Base-by-base conservation (phyloP, 2,888 invertebrate species). In the Acanthosoma haemorrhoidale region DNA sequence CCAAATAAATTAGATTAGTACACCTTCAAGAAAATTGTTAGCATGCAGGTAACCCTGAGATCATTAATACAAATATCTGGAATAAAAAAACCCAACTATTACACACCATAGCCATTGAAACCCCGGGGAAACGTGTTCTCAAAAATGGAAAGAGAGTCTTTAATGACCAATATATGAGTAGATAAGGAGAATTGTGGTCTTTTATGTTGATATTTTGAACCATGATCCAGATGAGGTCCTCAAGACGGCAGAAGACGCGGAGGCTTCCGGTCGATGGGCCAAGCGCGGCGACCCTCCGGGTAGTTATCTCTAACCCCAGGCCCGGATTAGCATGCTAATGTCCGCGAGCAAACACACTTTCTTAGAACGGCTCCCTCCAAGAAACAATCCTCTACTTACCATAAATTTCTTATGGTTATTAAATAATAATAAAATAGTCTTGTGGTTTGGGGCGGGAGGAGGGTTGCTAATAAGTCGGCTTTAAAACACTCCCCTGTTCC, bases 391-490 rank as follows among this genome's bases (percentile, higher is more conserved):
- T 51, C 51, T 64, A 64, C 64, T 64, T 64, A 64, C 39, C 64
- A 64, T 64, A 64, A 64, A 64, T 64, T 64, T 64, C 64, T 64
- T 64, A 64, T 64, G 64, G 64, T 64, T 64, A 64, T 64, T 64
- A 64, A 64, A 64, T 64, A 64, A 64, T 64, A 64, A 64, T 64
- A 64, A 64, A 64, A 39, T 36, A 29, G 18, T 6, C 21, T 8
- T 8, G 25, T 18, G 57, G 57, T 18, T 15, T 5, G 57, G 57
- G 21, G 25, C 4, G 57, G 11, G 61, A 2, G 11, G 32, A 13
- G 61, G 16, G 59, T 21, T 13, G 15, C 16, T 29, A 34, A 18
- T 31, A 59, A 31, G 16, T 13, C 59, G 15, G 15, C 34, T 36
- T 61, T 38, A 32, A 61, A 38, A 15, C 61, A 34, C 34, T 38